These are phyloP conservation scores for Perizoma flavofasciatum DNA, from an alignment of 2,888 invertebrate species.

Conservation along the genomic window DNA sequence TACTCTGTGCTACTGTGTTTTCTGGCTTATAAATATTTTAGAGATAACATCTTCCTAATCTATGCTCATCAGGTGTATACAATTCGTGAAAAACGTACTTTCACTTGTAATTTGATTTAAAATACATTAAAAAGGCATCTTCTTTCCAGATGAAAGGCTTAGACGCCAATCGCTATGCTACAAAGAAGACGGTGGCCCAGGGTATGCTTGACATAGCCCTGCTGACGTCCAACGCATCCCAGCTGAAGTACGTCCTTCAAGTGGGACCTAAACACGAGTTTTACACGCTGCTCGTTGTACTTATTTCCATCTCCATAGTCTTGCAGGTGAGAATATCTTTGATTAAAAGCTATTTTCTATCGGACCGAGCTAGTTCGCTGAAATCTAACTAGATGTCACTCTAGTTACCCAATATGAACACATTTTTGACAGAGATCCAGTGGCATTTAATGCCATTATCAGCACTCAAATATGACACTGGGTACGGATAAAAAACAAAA, in stretches of 20 bases:
- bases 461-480: too few species aligned
- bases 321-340: conserved; percentile 87
- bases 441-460: too few species aligned
- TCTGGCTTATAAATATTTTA: too few species aligned
- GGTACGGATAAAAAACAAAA: too few species aligned
- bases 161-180: conserved; percentile 95
- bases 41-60: too few species aligned
- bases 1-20: too few species aligned
- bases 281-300: conserved; percentile 90
- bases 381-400: too few species aligned
- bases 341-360: too few species aligned
- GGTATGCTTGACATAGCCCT: conserved; percentile 95
- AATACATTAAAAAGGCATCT: conserved; percentile 1
- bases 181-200: conserved; percentile 96
- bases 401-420: background rate
- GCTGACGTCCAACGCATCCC: conserved; percentile 94
- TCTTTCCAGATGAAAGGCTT: conserved; percentile 86
- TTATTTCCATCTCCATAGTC: conserved; percentile 92
- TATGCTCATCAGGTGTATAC: too few species aligned
- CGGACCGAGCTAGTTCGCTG: too few species aligned
- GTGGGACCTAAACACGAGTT: conserved; percentile 94
- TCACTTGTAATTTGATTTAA: background rate
- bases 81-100: too few species aligned
- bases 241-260: conserved; percentile 93
- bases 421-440: too few species aligned